phyloP scores from a whole-genome alignment of 2,113 vertebrate species.

The Gymnarchus niloticus region DNA sequence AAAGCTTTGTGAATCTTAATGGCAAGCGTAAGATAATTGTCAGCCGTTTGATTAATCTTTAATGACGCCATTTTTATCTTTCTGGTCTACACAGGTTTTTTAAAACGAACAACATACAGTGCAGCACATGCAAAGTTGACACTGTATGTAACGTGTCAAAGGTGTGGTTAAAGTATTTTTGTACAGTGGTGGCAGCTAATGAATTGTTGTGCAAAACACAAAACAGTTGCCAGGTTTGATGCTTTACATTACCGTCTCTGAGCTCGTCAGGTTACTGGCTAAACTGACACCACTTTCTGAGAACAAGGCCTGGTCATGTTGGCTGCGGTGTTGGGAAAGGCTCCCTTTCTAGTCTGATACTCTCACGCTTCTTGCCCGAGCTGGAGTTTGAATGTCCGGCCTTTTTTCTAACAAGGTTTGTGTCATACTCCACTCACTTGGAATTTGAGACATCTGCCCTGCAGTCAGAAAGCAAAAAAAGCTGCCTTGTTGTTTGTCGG shows the following conservation, averaged over 20 bases:
- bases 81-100: background rate
- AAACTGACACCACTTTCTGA: slow-evolving; percentile 3
- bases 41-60: background rate
- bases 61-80: background rate
- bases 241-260: background rate
- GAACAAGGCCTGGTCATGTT: background rate
- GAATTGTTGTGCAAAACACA: background rate
- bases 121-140: background rate
- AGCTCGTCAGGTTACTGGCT: background rate
- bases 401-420: background rate
- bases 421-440: background rate
- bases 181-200: background rate
- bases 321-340: background rate
- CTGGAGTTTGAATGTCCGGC: background rate
- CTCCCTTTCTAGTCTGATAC: background rate
- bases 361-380: background rate
- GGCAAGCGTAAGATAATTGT: background rate
- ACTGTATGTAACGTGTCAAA: background rate
- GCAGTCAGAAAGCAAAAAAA: background rate
- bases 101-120: background rate
- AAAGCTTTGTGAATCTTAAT: background rate
- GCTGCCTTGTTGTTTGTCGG: background rate
- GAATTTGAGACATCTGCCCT: background rate
- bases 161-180: background rate
- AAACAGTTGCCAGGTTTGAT: background rate